Conservation (phyloP, 2,797 vertebrate species). For the Oryzias dopingdopingensis region DNA sequence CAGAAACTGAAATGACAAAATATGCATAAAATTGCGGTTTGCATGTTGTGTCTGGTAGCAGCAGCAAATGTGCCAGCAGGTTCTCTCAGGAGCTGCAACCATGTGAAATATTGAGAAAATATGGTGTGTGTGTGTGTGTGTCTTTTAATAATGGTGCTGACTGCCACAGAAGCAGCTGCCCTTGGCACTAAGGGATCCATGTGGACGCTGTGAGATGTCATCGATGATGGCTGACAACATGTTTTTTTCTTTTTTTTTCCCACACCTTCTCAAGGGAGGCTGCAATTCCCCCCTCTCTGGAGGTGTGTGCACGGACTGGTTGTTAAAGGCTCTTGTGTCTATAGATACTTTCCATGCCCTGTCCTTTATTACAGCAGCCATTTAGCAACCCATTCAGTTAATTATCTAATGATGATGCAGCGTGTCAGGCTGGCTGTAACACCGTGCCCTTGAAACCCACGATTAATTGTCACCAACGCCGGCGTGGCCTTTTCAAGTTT, state of each 20-base stretch:
- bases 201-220: conserved; percentile 32
- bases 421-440: conserved; percentile 35
- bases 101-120: conserved; percentile 23
- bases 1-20: no score
- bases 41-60: not conserved
- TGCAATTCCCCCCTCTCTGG: conserved; percentile 12
- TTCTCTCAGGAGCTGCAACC: not conserved
- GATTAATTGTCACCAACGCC: conserved; percentile 13
- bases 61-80: conserved; percentile 1
- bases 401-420: conserved; percentile 41
- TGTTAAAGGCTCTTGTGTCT: conserved; percentile 43
- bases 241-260: conserved; percentile 19
- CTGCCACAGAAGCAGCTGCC: conserved; percentile 17
- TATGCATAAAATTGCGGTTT: not conserved
- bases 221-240: conserved; percentile 53
- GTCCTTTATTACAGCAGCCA: conserved; percentile 22
- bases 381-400: conserved; percentile 29
- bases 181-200: conserved; percentile 29
- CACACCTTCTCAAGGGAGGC: conserved; percentile 18
- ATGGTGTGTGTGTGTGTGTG: not conserved
- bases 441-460: conserved; percentile 19
- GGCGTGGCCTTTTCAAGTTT: conserved; percentile 22
- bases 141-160: conserved; percentile 42
- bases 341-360: conserved; percentile 46
- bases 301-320: conserved; percentile 42